phyloP scores from a whole-genome alignment of 2,888 invertebrate genomes.

The Bugula neritina region DNA sequence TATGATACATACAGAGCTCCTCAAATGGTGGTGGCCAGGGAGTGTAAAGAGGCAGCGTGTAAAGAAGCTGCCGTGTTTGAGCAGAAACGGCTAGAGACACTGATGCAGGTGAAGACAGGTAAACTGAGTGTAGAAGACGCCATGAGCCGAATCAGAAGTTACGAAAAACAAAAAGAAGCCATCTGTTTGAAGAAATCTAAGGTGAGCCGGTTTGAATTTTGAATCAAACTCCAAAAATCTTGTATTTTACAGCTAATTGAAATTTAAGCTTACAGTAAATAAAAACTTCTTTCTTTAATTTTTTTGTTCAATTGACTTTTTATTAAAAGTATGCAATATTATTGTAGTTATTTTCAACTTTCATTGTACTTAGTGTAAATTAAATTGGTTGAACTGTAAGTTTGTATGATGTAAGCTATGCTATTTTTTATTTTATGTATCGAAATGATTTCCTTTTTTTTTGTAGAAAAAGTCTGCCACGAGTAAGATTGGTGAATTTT shows the following conservation, averaged over 20 bases:
- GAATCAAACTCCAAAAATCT: too few relatives aligned
- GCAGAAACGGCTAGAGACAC: slow-evolving; percentile 48
- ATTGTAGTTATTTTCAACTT: too few relatives aligned
- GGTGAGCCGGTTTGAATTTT: too few relatives aligned
- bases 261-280: too few relatives aligned
- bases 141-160: slow-evolving; percentile 42
- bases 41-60: not conserved
- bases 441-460: not conserved
- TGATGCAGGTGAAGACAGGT: slow-evolving; percentile 51
- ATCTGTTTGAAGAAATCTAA: not conserved
- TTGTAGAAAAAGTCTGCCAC: slow-evolving; percentile 20
- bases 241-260: too few relatives aligned
- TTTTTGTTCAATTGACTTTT: too few relatives aligned
- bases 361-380: too few relatives aligned
- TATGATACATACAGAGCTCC: not conserved
- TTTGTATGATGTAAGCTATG: too few relatives aligned
- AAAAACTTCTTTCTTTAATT: too few relatives aligned
- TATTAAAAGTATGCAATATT: too few relatives aligned
- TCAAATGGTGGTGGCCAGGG: not conserved
- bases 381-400: too few relatives aligned
- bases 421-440: too few relatives aligned
- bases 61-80: slow-evolving; percentile 32
- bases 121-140: slow-evolving; percentile 48
- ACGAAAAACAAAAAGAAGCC: not conserved
- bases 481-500: slow-evolving; percentile 6